Evolutionary conservation across 2,888 invertebrate genomes (phyloP).

Genomic region (Phrixothrix hirtus): DNA sequence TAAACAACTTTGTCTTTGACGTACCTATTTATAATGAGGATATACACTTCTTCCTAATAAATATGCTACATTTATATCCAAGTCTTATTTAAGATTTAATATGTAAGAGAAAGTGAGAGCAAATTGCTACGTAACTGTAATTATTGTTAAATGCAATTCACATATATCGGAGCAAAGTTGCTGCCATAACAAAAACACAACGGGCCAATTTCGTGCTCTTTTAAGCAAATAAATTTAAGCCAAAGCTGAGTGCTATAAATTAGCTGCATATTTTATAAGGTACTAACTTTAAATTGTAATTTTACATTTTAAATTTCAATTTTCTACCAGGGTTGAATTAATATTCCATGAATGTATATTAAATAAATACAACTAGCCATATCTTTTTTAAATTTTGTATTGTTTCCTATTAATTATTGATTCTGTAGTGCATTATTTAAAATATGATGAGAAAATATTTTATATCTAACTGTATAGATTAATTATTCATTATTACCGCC

Average conservation of each 20-base stretch:
- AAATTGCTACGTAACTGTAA: slow-evolving; percentile 3
- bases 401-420: background rate
- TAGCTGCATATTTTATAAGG: slow-evolving; percentile 18
- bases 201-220: slow-evolving; percentile 25
- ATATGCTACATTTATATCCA: slow-evolving; percentile 12
- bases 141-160: slow-evolving; percentile 8
- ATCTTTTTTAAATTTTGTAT: background rate
- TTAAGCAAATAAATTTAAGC: slow-evolving; percentile 21
- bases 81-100: background rate
- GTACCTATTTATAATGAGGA: no score
- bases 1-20: no score
- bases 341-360: slow-evolving; percentile 3
- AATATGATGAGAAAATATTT: no score
- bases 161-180: slow-evolving; percentile 22
- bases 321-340: slow-evolving; percentile 20
- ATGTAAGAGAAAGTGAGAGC: background rate
- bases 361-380: background rate
- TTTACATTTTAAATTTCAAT: slow-evolving; percentile 15
- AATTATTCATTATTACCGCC: no score
- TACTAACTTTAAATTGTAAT: slow-evolving; percentile 7
- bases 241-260: slow-evolving; percentile 18
- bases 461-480: no score
- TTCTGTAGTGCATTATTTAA: background rate
- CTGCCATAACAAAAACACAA: slow-evolving; percentile 17
- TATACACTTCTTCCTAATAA: no score